Conservation (phyloP, 2,113 vertebrate genomes). For the Cyanocitta stelleri region DNA sequence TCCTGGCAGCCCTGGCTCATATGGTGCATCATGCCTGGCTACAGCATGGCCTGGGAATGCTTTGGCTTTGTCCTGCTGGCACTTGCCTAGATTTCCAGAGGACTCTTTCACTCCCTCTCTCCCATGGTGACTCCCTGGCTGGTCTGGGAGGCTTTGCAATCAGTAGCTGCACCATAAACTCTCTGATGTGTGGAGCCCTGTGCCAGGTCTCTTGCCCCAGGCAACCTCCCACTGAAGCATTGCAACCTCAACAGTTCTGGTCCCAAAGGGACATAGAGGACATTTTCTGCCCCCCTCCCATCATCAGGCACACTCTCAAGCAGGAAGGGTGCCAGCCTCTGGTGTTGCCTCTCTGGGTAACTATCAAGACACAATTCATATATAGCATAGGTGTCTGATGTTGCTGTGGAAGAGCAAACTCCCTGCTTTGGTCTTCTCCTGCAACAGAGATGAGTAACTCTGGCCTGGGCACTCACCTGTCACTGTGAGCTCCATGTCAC, state of each 20-base stretch:
- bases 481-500: neutral
- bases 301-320: neutral
- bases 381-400: fast-evolving
- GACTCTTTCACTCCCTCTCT: neutral
- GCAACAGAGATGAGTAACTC: too few relatives aligned
- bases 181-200: neutral
- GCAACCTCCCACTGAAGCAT: neutral
- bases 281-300: neutral
- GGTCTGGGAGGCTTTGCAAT: neutral
- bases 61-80: neutral
- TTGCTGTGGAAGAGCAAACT: neutral
- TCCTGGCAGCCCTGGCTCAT: neutral
- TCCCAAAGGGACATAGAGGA: neutral
- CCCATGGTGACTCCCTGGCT: neutral
- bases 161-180: neutral
- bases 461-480: neutral
- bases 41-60: neutral
- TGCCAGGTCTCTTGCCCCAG: neutral
- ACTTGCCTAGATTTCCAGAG: neutral
- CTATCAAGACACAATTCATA: neutral
- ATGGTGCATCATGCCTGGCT: neutral
- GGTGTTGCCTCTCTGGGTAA: neutral
- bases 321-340: neutral
- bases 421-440: fast-evolving
- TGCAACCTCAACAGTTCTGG: neutral